phyloP scores from a whole-genome alignment of 2,797 vertebrate genomes.

The Dendrocincla tyrannina region DNA sequence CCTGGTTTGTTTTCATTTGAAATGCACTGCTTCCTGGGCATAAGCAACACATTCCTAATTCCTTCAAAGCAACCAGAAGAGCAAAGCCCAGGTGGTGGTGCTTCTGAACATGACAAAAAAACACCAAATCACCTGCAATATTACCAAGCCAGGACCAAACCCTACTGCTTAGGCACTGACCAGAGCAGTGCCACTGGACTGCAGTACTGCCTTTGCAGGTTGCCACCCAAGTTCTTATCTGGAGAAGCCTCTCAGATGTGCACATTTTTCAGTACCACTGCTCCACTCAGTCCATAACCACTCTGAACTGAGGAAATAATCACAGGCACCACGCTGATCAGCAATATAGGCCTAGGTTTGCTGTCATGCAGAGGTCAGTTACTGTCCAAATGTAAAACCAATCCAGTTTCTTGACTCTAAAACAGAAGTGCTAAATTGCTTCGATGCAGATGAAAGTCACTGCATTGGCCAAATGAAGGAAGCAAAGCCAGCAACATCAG shows the following conservation, averaged over 20 bases:
- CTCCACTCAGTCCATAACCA: background rate
- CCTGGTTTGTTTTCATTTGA: background rate
- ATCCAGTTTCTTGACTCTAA: background rate
- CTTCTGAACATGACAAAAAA: background rate
- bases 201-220: background rate
- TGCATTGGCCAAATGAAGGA: background rate
- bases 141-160: background rate
- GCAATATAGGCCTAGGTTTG: background rate
- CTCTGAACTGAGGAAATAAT: background rate
- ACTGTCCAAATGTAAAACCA: background rate
- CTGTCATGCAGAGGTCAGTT: background rate
- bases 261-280: background rate
- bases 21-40: background rate
- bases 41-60: background rate
- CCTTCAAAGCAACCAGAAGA: background rate
- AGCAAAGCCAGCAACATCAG: background rate
- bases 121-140: background rate
- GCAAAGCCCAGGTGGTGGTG: background rate
- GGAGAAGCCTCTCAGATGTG: background rate
- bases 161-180: background rate
- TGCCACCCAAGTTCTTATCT: background rate
- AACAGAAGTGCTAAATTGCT: accelerated
- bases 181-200: background rate
- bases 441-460: background rate
- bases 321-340: background rate